Evolutionary conservation across 2,113 vertebrate species (phyloP), one percentile per base, ranked within the genome.

Genomic region (Boleophthalmus pectinirostris): DNA sequence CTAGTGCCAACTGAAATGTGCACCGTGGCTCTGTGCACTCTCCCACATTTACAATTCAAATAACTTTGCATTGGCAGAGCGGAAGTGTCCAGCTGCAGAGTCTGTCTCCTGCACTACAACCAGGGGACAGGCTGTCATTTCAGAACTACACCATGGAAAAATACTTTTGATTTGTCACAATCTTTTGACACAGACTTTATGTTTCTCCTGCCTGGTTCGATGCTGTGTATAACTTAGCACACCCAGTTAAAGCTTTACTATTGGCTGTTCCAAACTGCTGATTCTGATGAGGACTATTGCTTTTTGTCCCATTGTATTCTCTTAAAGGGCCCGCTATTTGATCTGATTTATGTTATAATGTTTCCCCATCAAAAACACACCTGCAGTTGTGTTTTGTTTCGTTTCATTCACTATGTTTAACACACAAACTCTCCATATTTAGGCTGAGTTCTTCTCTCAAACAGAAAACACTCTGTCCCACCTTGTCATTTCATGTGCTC

Each of bases 21-120:
- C 69, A 61, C 64, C n/a, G 35, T 33, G 63, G 70, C 43, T 54
- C 56, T 6, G 21, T 33, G 66, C 18, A 18, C 21, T 23, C 69
- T 70, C 29, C 71, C 54, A 77, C 74, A 90, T 93, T 93, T 74
- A 84, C 83, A 92, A 93, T 90, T 89, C 88, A 92, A 93, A 93
- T 89, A 90, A 77, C 85, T 93, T 92, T 93, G 92, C 92, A 93
- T 93, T 63, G 16, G 56, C 35, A 43, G 78, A 79, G 73, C 16
- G 66, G 47, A 88, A 70, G 77, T 53, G 72, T 14, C 24, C 74
- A n/a, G 82, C 70, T 79, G 80, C 75, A 79, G 78, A 65, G 24
- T 81, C 68, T 84, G 83, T 84, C 25, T 0, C 12, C 51, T 71
- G 77, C 76, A 43, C 15, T 15, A 61, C 58, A 61, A 3, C 23